Base-by-base conservation (phyloP, 2,888 invertebrate genomes). In the Hipparchia semele region DNA sequence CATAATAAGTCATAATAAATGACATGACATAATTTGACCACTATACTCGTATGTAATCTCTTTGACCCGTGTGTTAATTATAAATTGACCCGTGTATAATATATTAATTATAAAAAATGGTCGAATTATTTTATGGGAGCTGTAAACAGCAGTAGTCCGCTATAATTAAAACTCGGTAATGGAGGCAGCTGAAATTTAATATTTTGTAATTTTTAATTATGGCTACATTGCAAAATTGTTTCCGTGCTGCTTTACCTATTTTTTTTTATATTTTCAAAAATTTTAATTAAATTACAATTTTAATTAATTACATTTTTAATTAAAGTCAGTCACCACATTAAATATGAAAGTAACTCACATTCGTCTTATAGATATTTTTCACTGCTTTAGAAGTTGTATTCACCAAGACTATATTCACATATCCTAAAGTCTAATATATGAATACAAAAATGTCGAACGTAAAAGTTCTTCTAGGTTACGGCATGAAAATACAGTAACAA, bases 41-140 rank as follows among this genome's bases (percentile, higher is more conserved):
- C 23, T 23, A 23, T 23, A 23, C 23, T 23, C 23, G 23, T 23
- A 23, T 23, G 3, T 12, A 53, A 2, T 12, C 53, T 5, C 5
- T 10, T 7, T 69, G 66, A 45, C 60, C 69, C 13, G 8, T 59
- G 45, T 23, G 61, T 66, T 72, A 72, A 72, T 72, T 74, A 60
- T 72, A 74, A 23, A 23, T 23, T 23, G 23, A 23, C 23, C 23
- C 23, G 23, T 23, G 23, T 23, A 23, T 23, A 23, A 23, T 23
- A 23, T 0, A 23, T 23, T 23, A 23, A 23, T 23, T 23, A 23
- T 23, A 23, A 23, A 23, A 74, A 74, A 69, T 69, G 74, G 72
- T 72, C 65, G 60, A 61, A 69, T 60, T 45, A 56, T 6, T 72
- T 64, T 51, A 56, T 6, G 68, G 39, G 58, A 54, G 13, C 39